phyloP scores from a whole-genome alignment of 1,140 invertebrate genomes.

The Anthonomus grandis region DNA sequence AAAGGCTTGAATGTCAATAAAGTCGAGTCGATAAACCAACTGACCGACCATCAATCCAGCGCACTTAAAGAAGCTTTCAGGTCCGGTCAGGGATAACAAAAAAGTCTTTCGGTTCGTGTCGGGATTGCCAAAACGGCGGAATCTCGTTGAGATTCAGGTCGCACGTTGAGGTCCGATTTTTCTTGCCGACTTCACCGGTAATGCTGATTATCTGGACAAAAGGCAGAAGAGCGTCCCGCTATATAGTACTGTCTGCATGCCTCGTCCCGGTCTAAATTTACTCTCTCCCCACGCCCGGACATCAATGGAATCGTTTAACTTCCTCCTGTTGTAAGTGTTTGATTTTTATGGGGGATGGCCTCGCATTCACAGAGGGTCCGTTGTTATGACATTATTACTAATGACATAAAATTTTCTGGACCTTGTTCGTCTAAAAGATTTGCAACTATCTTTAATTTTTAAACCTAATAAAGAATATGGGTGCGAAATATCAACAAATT shows the following conservation, averaged over 20 bases:
- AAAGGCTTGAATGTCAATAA: too few species aligned
- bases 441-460: too few species aligned
- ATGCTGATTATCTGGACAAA: conserved; percentile 33
- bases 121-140: conserved; percentile 9
- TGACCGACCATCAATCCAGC: conserved; percentile 10
- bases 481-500: too few species aligned
- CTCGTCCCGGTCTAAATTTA: conserved; percentile 20
- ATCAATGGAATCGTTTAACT: conserved; percentile 25
- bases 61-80: conserved; percentile 15
- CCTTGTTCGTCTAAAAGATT: too few species aligned
- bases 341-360: conserved; percentile 3
- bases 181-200: conserved; percentile 27
- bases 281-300: too few species aligned
- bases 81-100: conserved; percentile 11
- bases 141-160: conserved; percentile 19
- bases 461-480: too few species aligned
- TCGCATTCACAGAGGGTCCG: too few species aligned
- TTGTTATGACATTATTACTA: too few species aligned
- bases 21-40: too few species aligned
- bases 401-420: too few species aligned
- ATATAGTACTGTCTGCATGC: conserved; percentile 20
- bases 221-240: too few species aligned
- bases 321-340: conserved; percentile 25
- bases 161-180: conserved; percentile 11
- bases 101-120: conserved; percentile 9